A percentile compares a stretch with the other conserved stretches of the same genome.
These are phyloP conservation scores for Enchytraeus crypticus DNA, from an alignment of 2,888 invertebrate genomes.

Conservation along the genomic window DNA sequence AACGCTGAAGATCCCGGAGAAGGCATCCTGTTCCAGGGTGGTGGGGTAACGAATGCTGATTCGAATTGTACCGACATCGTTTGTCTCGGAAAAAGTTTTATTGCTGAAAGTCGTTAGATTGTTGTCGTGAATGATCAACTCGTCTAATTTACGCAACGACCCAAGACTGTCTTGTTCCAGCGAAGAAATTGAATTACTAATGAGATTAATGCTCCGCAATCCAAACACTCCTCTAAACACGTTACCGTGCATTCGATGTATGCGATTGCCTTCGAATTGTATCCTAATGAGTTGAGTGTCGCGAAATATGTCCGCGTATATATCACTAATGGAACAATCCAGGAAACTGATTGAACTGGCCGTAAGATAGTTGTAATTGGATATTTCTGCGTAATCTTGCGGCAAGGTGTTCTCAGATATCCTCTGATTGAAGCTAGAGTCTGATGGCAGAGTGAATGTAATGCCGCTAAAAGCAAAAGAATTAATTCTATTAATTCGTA, in stretches of 20 bases:
- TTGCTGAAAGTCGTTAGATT: background rate
- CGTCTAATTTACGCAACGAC: background rate
- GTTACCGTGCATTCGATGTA: background rate
- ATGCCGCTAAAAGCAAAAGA: slow-evolving; percentile 7
- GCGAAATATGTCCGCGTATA: slow-evolving; percentile 8
- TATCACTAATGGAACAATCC: background rate
- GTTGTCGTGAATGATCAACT: slow-evolving; percentile 1
- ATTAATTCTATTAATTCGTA: background rate
- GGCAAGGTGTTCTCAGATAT: background rate
- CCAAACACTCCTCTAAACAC: slow-evolving; percentile 8
- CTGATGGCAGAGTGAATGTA: background rate
- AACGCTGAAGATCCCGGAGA: slow-evolving; percentile 5
- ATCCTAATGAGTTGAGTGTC: slow-evolving; percentile 9
- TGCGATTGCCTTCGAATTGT: background rate
- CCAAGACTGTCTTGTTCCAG: background rate
- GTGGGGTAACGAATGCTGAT: background rate
- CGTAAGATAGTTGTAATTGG: background rate
- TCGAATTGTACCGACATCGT: slow-evolving; percentile 1
- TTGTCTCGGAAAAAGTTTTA: slow-evolving; percentile 3
- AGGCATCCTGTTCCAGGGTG: slow-evolving; percentile 2
- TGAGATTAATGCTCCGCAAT: background rate
- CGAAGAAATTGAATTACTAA: background rate
- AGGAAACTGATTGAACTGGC: slow-evolving; percentile 4
- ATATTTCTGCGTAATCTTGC: background rate
- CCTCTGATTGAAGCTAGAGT: too few relatives aligned